phyloP scores from a whole-genome alignment of 2,113 vertebrate genomes.

The Hemiscyllium ocellatum region DNA sequence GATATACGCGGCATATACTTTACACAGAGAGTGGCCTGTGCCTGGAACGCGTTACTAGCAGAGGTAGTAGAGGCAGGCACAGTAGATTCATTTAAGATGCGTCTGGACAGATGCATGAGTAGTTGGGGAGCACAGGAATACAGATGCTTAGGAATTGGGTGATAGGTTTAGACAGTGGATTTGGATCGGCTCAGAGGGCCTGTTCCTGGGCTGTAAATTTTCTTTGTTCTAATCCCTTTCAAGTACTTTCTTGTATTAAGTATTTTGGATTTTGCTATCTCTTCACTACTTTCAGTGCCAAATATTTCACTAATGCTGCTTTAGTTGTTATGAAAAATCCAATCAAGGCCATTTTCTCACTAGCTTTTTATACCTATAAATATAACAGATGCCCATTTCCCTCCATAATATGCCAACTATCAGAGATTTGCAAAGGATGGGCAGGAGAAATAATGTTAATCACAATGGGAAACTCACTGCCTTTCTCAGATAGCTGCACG shows the following conservation, averaged over 20 bases:
- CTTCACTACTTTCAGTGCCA: not conserved
- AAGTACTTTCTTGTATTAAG: not conserved
- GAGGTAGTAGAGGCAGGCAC: too few species aligned
- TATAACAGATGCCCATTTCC: not conserved
- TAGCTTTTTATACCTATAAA: not conserved
- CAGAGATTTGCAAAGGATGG: not conserved
- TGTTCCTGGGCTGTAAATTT: too few species aligned
- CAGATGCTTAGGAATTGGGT: too few species aligned
- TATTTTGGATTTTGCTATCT: not conserved
- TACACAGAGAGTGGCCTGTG: too few species aligned
- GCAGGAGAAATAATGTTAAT: not conserved
- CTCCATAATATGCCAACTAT: not conserved
- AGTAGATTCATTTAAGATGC: too few species aligned
- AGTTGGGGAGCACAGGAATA: too few species aligned
- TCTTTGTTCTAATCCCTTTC: not conserved
- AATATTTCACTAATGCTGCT: not conserved
- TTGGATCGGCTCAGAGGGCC: too few species aligned
- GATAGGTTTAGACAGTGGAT: too few species aligned
- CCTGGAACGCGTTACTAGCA: too few species aligned
- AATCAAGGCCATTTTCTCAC: too few species aligned
- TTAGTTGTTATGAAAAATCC: not conserved
- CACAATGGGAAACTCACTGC: not conserved
- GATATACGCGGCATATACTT: too few species aligned
- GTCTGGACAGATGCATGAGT: too few species aligned
- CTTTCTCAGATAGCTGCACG: not conserved